A percentile compares a stretch with the other conserved stretches of the same genome.
Conservation (phyloP, 1,140 invertebrate genomes). For the Ylistrum balloti region DNA sequence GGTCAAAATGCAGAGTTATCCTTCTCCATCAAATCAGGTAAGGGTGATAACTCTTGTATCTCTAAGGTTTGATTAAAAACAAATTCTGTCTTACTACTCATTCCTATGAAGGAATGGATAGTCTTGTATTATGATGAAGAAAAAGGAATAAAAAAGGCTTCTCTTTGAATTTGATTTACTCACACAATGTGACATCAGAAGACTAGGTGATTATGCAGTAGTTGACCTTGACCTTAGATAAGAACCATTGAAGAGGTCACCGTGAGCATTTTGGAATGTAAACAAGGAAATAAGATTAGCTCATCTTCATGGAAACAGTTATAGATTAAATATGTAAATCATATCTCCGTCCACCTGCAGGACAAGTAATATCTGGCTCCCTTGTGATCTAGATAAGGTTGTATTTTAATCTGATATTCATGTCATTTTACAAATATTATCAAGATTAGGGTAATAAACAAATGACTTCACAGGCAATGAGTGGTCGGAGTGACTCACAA, state of each 20-base stretch:
- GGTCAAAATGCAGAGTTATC: constrained; percentile 91
- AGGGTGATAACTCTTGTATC: constrained; percentile 52
- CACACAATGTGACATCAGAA: neutral
- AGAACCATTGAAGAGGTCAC: neutral
- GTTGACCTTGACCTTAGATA: constrained; percentile 5
- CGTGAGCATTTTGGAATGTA: neutral
- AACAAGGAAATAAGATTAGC: neutral
- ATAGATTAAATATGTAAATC: neutral
- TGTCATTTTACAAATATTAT: neutral
- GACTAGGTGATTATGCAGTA: neutral
- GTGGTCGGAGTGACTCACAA: neutral
- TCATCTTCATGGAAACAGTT: neutral
- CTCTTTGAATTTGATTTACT: neutral
- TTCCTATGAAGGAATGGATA: no score
- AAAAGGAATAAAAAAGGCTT: neutral
- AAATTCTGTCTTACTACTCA: no score
- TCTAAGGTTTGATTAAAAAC: constrained; percentile 31
- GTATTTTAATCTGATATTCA: neutral
- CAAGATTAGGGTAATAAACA: constrained; percentile 1
- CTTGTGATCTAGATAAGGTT: neutral
- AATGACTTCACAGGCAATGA: neutral
- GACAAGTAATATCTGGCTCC: neutral
- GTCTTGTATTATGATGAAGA: neutral
- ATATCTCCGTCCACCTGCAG: neutral
- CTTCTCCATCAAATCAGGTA: constrained; percentile 91